Evolutionary conservation across 2,888 invertebrate genomes (phyloP), one percentile per base, ranked within the genome.

Genomic region (Agonopterix heracliana): DNA sequence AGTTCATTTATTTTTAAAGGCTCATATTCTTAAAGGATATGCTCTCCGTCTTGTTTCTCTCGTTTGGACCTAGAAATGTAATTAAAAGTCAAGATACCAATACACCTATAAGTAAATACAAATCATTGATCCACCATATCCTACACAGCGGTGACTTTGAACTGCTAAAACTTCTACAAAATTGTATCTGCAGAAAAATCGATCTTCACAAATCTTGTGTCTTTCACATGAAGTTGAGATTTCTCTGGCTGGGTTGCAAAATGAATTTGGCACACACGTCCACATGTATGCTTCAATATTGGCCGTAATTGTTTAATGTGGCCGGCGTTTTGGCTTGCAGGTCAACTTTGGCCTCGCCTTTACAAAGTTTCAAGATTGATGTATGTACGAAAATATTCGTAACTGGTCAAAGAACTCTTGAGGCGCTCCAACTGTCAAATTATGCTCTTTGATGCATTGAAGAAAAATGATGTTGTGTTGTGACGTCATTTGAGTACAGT

Each of bases 281-380:
- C 45, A 26, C 26, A 11, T 40, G 46, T 40, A 36, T 26, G 26
- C 26, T 35, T 14, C 46, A 10, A 46, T 41, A 50, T 50, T 50
- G 50, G 34, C 11, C 40, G 46, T 50, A 50, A 50, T 46, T 46
- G 50, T 34, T 44, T 44, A 50, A 40, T 50, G 46, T 46, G 34
- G 46, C 41, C 41, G 49, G 2, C 50, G 11, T 46, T 49, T 46
- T 46, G 40, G 43, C 38, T 9, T 38, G 11, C 47, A 50, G 54
- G 51, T 49, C 50, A 49, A 17, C 50, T 46, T 54, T 34, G 50
- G 49, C 46, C 51, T 52, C 50, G 57, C 60, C 52, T 50, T 48
- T 48, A 26, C 4, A 34, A 44, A 26, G 26, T 26, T 26, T 26
- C 26, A 44, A 12, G 12, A 41, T 44, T 44, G 34, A 44, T 44